Conservation (phyloP, 1,140 invertebrate genomes). For the Coenobita brevimanus region DNA sequence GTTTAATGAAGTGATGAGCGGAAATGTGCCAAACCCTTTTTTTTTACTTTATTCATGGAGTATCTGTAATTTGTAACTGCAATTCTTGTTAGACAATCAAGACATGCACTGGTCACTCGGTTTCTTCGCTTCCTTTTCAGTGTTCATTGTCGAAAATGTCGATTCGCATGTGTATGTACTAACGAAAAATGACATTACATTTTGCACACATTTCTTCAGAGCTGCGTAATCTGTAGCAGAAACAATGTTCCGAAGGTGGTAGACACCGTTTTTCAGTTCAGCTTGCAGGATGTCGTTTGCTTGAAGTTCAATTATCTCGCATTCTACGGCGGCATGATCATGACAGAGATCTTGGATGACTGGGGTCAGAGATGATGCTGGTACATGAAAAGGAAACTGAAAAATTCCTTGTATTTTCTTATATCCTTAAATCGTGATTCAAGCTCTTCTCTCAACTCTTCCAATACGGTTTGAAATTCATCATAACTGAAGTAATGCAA, state of each 20-base stretch:
- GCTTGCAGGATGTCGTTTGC: conserved; percentile 27
- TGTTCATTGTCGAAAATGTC: conserved; percentile 38
- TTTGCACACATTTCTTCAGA: no score
- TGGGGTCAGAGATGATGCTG: no score
- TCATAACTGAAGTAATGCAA: conserved; percentile 16
- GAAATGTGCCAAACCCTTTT: conserved; percentile 23
- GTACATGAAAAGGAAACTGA: no score
- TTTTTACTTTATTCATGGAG: conserved; percentile 19
- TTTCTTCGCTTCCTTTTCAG: conserved; percentile 38
- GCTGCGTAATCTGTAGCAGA: conserved; percentile 11
- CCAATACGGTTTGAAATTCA: conserved; percentile 2
- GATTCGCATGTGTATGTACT: conserved; percentile 17
- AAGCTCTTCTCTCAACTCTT: background rate
- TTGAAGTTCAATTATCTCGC: conserved; percentile 35
- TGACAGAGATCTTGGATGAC: background rate
- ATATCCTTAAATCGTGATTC: no score
- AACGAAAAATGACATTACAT: background rate
- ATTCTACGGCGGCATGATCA: conserved; percentile 22
- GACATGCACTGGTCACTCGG: conserved; percentile 34
- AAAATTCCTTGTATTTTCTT: no score
- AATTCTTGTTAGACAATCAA: conserved; percentile 46
- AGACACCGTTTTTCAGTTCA: no score
- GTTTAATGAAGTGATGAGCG: conserved; percentile 21
- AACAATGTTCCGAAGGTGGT: conserved; percentile 20
- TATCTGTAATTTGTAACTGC: conserved; percentile 41